phyloP scores from a whole-genome alignment of 2,888 invertebrate genomes.

The Platynereis dumerilii region DNA sequence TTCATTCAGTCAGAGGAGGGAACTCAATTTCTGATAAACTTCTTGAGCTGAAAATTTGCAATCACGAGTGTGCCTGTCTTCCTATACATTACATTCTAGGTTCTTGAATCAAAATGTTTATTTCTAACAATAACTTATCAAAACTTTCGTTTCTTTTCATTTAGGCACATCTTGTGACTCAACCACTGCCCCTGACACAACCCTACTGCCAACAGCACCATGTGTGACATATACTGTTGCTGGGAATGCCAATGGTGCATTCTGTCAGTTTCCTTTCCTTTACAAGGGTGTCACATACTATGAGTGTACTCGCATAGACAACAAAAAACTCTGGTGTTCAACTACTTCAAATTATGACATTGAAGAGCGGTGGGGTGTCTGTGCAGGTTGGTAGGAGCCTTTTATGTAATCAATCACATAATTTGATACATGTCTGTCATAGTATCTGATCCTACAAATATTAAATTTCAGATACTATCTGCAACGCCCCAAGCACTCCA shows the following conservation, averaged over 20 bases:
- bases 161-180: conserved; percentile 1
- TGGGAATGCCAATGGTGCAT: neutral
- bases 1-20: too few relatives aligned
- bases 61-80: too few relatives aligned
- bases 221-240: neutral
- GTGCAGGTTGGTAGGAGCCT: neutral
- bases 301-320: neutral
- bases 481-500: neutral
- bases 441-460: too few relatives aligned
- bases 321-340: conserved; percentile 20
- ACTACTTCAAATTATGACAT: conserved; percentile 20
- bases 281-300: neutral
- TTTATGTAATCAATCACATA: too few relatives aligned
- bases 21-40: too few relatives aligned
- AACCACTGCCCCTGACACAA: neutral
- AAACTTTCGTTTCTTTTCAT: neutral
- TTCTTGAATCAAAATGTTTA: too few relatives aligned
- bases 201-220: neutral
- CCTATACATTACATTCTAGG: too few relatives aligned
- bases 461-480: too few relatives aligned
- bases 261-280: neutral
- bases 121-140: too few relatives aligned
- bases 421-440: too few relatives aligned
- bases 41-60: too few relatives aligned
- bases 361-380: neutral